These are phyloP conservation scores for Temnothorax ravouxi DNA, from an alignment of 2,888 invertebrate genomes.

Conservation along the genomic window DNA sequence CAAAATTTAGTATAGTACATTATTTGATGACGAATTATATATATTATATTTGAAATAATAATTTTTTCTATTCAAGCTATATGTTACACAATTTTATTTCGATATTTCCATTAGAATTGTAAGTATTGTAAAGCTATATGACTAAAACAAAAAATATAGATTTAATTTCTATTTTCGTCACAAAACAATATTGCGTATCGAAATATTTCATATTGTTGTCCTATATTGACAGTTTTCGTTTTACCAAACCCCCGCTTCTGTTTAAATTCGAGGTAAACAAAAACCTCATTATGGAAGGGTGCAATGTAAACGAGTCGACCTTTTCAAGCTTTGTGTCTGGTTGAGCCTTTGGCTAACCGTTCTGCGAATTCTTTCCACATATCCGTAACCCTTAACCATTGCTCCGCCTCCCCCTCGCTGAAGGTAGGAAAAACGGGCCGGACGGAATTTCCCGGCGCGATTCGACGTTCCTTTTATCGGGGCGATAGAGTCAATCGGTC, in stretches of 20 bases:
- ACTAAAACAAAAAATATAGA: neutral
- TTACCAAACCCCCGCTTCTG: neutral
- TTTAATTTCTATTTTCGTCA: neutral
- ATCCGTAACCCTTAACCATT: conserved; percentile 33
- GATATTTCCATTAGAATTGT: neutral
- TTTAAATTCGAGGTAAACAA: conserved; percentile 33
- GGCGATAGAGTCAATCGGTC: conserved; percentile 77
- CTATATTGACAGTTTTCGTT: conserved; percentile 18
- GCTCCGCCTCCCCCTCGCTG: neutral
- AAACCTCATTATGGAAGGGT: conserved; percentile 39
- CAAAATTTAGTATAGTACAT: neutral
- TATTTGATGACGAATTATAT: neutral
- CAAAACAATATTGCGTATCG: neutral
- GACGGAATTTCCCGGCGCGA: conserved; percentile 73
- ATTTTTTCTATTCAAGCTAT: neutral
- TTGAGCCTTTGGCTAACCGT: conserved; percentile 39
- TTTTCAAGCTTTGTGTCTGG: conserved; percentile 31
- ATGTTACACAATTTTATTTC: neutral
- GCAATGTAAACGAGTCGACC: conserved; percentile 47
- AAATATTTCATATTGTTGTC: conserved; percentile 12
- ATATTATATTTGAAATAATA: neutral
- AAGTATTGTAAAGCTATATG: neutral
- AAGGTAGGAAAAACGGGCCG: conserved; percentile 67
- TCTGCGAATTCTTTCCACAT: conserved; percentile 31
- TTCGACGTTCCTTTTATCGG: conserved; percentile 76